Conservation (phyloP, 2,113 vertebrate genomes). For the Planiliza haematocheilus region DNA sequence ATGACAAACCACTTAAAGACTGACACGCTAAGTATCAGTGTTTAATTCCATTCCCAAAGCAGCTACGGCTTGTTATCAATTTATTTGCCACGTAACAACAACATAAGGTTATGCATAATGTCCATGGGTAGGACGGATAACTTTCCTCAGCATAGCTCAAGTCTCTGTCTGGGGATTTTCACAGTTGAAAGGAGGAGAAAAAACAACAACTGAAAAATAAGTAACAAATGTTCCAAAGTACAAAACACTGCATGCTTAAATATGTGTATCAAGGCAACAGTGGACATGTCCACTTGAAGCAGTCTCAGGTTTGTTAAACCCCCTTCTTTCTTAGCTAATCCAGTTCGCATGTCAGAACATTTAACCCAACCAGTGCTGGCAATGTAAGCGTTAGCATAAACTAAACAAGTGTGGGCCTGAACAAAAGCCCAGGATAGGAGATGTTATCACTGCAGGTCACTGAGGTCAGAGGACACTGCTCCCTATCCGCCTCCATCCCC, state of each 20-base stretch:
- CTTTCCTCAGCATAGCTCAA: too few relatives aligned
- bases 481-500: conserved; percentile 1
- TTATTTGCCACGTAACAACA: too few relatives aligned
- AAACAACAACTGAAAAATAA: too few relatives aligned
- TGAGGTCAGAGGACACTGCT: conserved; percentile 45
- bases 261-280: not conserved
- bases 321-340: conserved; percentile 20
- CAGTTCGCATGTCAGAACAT: not conserved
- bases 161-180: too few relatives aligned
- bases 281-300: conserved; percentile 1
- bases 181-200: too few relatives aligned
- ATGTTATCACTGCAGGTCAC: conserved; percentile 51
- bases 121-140: too few relatives aligned
- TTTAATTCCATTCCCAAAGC: too few relatives aligned
- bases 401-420: conserved; percentile 47
- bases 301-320: not conserved
- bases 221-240: not conserved
- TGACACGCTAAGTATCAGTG: too few relatives aligned
- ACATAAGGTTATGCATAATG: too few relatives aligned
- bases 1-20: too few relatives aligned
- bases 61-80: too few relatives aligned
- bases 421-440: conserved; percentile 38
- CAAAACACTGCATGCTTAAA: not conserved
- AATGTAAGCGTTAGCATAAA: conserved; percentile 32
- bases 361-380: conserved; percentile 18